Conservation (phyloP, 2,797 vertebrate species). For the Pangasius djambal region DNA sequence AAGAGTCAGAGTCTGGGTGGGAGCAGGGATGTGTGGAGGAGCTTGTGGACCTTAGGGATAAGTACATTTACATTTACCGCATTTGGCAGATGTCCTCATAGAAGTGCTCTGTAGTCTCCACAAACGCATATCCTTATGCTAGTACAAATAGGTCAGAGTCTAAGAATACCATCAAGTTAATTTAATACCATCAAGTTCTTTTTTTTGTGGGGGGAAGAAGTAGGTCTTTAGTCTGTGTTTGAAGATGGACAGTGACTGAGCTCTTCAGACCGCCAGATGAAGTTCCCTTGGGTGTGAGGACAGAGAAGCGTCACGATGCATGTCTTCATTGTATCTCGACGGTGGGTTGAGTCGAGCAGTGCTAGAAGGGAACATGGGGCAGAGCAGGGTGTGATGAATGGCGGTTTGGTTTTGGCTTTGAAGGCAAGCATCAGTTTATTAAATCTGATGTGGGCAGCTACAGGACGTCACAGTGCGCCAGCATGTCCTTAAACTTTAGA, state of each 20-base stretch:
- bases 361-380: neutral
- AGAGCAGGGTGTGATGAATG: neutral
- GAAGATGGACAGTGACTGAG: neutral
- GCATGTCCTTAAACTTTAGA: neutral
- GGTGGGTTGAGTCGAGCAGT: neutral
- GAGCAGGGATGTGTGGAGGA: neutral
- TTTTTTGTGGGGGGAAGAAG: neutral
- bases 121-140: neutral
- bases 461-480: neutral
- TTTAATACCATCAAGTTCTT: neutral
- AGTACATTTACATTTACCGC: neutral
- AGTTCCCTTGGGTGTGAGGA: neutral
- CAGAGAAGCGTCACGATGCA: neutral
- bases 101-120: neutral
- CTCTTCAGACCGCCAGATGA: neutral
- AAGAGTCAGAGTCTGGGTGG: neutral
- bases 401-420: neutral
- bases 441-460: neutral
- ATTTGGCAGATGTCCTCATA: neutral
- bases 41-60: neutral
- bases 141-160: neutral
- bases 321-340: neutral
- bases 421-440: neutral
- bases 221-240: conserved; percentile 5
- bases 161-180: neutral